A percentile compares a stretch with the other conserved stretches of the same genome.
Conservation (phyloP, 2,797 vertebrate species). For the Catamblyrhynchus diadema region DNA sequence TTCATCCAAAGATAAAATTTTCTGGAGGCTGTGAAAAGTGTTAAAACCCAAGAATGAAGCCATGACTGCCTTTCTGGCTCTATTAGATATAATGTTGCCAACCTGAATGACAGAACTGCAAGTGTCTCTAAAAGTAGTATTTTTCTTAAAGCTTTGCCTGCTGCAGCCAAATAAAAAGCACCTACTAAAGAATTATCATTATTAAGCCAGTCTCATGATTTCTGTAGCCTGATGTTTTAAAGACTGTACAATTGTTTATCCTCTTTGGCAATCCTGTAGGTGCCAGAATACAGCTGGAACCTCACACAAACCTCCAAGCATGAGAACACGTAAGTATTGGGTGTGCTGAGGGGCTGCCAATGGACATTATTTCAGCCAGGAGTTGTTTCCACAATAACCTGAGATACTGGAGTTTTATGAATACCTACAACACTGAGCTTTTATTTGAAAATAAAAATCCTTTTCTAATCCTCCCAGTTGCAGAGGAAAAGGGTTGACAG, state of each 20-base stretch:
- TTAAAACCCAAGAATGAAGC: not conserved
- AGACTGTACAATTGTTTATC: not conserved
- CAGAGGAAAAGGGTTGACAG: not conserved
- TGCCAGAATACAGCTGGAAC: not conserved
- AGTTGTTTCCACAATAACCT: not conserved
- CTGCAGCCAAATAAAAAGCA: not conserved
- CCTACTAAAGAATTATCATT: not conserved
- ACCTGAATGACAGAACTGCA: not conserved
- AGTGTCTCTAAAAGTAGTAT: not conserved
- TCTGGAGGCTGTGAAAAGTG: not conserved
- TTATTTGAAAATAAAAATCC: not conserved
- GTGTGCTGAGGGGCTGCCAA: not conserved
- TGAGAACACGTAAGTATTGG: not conserved
- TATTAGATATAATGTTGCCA: not conserved
- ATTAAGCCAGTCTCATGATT: not conserved
- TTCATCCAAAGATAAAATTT: not conserved
- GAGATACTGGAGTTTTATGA: not conserved
- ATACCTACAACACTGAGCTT: not conserved
- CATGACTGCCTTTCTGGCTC: not conserved
- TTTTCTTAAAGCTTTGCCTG: not conserved
- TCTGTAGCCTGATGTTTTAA: not conserved
- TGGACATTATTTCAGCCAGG: not conserved
- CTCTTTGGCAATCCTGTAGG: not conserved
- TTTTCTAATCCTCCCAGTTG: not conserved
- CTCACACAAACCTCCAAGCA: not conserved